These are phyloP conservation scores for Leuciscus waleckii DNA, from an alignment of 2,797 vertebrate species.

Conservation along the genomic window DNA sequence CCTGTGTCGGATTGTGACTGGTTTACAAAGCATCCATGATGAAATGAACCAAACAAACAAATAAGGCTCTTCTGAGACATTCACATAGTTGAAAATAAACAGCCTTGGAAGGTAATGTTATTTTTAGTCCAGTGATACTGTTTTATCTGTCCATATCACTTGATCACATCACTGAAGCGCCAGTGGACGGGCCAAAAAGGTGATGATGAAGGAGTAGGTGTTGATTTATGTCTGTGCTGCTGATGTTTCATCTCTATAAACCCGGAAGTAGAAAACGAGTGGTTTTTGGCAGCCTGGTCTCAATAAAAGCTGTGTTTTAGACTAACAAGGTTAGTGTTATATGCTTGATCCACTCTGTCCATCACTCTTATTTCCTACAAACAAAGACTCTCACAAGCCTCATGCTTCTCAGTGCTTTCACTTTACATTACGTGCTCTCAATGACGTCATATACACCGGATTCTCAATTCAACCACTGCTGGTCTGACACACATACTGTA, in stretches of 20 bases:
- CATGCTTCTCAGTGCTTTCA: too few species aligned
- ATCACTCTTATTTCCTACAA: too few species aligned
- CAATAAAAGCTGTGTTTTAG: background rate
- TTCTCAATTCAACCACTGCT: too few species aligned
- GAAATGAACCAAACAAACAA: background rate
- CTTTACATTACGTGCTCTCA: too few species aligned
- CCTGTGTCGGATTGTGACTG: background rate
- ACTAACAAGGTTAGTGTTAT: background rate
- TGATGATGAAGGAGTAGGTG: background rate
- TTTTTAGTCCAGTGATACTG: background rate
- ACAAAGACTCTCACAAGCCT: too few species aligned
- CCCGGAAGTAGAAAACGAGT: background rate
- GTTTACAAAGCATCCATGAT: background rate
- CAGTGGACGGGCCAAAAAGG: background rate
- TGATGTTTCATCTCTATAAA: background rate
- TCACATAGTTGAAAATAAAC: background rate
- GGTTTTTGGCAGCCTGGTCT: background rate
- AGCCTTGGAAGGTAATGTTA: background rate
- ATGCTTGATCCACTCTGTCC: too few species aligned
- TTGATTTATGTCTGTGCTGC: background rate
- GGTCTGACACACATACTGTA: too few species aligned
- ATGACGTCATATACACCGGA: too few species aligned
- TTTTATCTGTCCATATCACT: conserved; percentile 1
- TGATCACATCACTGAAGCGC: background rate
- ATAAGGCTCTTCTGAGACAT: background rate